phyloP scores from a whole-genome alignment of 2,113 vertebrate genomes.

The Rhinoderma darwinii region DNA sequence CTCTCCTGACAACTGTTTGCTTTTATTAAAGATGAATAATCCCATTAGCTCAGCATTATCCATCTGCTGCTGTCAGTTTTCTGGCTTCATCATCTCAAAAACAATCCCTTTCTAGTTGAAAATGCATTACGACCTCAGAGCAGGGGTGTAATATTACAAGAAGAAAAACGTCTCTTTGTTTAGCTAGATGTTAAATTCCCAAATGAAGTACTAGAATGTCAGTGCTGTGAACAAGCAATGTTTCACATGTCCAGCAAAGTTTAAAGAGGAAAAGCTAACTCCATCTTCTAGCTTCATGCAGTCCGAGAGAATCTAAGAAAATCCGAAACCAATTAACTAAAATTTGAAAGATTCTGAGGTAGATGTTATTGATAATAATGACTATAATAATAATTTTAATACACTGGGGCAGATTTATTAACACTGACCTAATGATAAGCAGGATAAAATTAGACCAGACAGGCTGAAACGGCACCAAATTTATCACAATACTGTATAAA shows the following conservation, averaged over 20 bases:
- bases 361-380: too few species aligned
- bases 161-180: slow-evolving; percentile 60
- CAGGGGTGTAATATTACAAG: slow-evolving; percentile 48
- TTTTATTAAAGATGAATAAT: slow-evolving; percentile 60
- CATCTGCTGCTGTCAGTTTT: background rate
- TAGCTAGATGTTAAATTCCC: slow-evolving; percentile 58
- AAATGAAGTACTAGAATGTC: slow-evolving; percentile 15
- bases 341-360: background rate
- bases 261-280: background rate
- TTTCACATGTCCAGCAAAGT: background rate
- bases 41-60: slow-evolving; percentile 47
- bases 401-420: too few species aligned
- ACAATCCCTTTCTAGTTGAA: slow-evolving; percentile 44
- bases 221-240: background rate
- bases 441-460: too few species aligned
- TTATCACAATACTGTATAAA: too few species aligned
- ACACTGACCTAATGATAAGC: too few species aligned
- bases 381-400: too few species aligned
- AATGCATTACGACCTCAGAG: slow-evolving; percentile 17
- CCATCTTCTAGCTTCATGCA: background rate
- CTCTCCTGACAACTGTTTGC: slow-evolving; percentile 54
- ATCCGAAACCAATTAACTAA: background rate
- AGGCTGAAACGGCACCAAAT: too few species aligned
- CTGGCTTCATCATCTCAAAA: background rate
- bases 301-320: background rate